These are phyloP conservation scores for Calonectris borealis DNA, from an alignment of 2,113 vertebrate genomes.

Conservation along the genomic window DNA sequence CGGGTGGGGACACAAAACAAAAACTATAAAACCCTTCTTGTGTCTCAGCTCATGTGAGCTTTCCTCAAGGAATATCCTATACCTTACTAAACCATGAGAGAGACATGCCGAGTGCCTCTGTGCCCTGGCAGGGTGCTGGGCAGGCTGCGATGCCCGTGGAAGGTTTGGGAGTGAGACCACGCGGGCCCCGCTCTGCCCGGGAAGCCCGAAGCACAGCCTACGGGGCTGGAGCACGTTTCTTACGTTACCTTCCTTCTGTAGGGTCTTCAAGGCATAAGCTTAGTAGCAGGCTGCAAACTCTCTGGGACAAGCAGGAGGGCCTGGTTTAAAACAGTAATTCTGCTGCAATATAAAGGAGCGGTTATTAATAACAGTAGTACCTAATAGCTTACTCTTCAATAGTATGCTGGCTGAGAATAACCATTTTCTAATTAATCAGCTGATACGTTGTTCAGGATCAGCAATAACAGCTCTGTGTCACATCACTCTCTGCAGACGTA, in stretches of 20 bases:
- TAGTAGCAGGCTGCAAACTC: not conserved
- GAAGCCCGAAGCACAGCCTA: not conserved
- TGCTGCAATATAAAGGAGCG: not conserved
- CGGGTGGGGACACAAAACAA: not conserved
- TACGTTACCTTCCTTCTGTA: not conserved
- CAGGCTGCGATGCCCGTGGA: not conserved
- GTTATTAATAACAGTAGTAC: not conserved
- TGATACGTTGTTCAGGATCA: slow-evolving; percentile 46
- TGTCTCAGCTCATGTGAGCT: not conserved
- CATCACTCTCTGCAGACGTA: not conserved
- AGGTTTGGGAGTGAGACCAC: not conserved
- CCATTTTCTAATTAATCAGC: slow-evolving; percentile 51
- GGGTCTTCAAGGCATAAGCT: not conserved
- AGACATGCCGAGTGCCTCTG: not conserved
- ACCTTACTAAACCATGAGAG: not conserved
- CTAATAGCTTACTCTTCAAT: slow-evolving; percentile 14
- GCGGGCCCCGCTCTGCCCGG: rapidly evolving
- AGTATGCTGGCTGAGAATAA: slow-evolving; percentile 17
- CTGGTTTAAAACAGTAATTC: not conserved
- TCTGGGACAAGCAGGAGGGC: not conserved
- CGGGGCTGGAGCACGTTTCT: rapidly evolving
- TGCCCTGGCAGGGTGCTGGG: not conserved
- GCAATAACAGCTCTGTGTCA: slow-evolving; percentile 10
- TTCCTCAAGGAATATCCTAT: not conserved
- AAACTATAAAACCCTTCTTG: rapidly evolving